Evolutionary conservation across 2,888 invertebrate species (phyloP).

Genomic region (Melinopterus prodromus): DNA sequence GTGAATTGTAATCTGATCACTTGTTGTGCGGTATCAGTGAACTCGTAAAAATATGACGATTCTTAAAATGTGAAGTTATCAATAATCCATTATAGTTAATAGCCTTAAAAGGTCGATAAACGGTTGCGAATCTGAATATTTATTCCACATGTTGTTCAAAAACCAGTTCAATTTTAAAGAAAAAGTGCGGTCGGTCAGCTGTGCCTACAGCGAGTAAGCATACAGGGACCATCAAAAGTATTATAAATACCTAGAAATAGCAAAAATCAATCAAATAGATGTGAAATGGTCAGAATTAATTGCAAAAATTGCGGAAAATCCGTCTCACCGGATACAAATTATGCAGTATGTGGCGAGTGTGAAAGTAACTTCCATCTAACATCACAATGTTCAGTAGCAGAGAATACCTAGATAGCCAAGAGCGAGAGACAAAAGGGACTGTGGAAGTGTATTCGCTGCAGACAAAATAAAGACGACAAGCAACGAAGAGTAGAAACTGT

Average conservation of each 20-base stretch:
- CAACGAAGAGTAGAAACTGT: neutral
- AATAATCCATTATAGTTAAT: neutral
- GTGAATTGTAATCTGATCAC: neutral
- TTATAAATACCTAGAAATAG: neutral
- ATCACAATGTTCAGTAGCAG: neutral
- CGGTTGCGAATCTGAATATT: neutral
- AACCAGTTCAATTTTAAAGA: neutral
- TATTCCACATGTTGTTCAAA: neutral
- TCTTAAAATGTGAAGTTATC: neutral
- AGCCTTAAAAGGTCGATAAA: neutral
- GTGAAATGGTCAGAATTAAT: neutral
- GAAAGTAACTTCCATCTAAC: constrained; percentile 4
- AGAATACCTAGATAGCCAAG: neutral
- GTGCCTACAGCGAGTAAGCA: neutral
- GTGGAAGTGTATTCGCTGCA: neutral
- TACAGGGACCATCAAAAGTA: neutral
- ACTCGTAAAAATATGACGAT: neutral
- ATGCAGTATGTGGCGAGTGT: neutral
- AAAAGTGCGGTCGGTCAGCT: neutral
- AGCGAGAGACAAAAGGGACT: neutral
- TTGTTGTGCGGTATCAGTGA: constrained; percentile 4
- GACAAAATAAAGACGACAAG: neutral
- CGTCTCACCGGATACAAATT: neutral
- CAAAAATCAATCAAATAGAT: neutral
- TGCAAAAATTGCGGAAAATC: neutral